These are phyloP conservation scores for Pectinophora gossypiella DNA, from an alignment of 1,140 invertebrate species.

Conservation along the genomic window DNA sequence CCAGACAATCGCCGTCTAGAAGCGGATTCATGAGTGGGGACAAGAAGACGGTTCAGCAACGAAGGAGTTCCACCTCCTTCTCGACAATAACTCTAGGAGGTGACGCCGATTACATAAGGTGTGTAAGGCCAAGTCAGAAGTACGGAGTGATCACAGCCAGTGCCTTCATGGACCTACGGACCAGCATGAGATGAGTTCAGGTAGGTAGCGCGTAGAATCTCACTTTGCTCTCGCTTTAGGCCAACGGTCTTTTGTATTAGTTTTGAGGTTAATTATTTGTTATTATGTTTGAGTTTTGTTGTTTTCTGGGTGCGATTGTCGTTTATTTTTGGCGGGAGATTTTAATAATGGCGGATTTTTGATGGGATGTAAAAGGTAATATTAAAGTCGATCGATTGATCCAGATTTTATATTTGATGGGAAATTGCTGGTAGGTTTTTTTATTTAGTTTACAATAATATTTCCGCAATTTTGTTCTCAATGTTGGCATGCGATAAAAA, in stretches of 20 bases:
- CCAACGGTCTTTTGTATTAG: background rate
- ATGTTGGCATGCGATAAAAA: too few species aligned
- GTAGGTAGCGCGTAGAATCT: background rate
- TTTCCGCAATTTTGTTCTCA: too few species aligned
- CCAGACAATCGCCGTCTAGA: slow-evolving; percentile 35
- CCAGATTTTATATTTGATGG: too few species aligned
- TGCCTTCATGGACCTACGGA: slow-evolving; percentile 64
- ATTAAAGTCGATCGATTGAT: too few species aligned
- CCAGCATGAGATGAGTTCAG: slow-evolving; percentile 55
- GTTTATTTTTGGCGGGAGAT: background rate
- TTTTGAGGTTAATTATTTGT: background rate
- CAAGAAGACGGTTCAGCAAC: slow-evolving; percentile 44
- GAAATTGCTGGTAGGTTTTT: too few species aligned
- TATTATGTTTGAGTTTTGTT: background rate
- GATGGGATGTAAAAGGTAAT: too few species aligned
- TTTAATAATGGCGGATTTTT: background rate
- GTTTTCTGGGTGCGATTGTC: background rate
- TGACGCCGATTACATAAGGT: slow-evolving; percentile 31
- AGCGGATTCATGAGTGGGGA: slow-evolving; percentile 28
- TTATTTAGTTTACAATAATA: too few species aligned
- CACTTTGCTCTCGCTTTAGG: background rate
- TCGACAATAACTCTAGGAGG: slow-evolving; percentile 56
- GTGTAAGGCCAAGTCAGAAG: slow-evolving; percentile 28
- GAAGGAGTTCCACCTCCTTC: slow-evolving; percentile 59
- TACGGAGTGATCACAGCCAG: slow-evolving; percentile 68